Percentiles rank a stretch among this genome's conserved stretches.
Conservation (phyloP, 2,113 vertebrate species). For the Xiphophorus maculatus region DNA sequence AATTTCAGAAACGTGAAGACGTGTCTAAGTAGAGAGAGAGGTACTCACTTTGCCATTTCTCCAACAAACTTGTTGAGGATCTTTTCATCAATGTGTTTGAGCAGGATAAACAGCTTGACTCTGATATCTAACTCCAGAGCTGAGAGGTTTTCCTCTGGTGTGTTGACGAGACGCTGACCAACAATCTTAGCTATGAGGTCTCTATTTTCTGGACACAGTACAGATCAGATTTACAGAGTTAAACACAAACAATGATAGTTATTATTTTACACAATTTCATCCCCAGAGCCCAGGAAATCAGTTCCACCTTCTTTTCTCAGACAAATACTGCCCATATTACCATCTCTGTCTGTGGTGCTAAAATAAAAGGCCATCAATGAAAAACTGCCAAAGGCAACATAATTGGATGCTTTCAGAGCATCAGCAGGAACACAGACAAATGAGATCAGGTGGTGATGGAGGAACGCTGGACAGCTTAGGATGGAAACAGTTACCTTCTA, state of each 20-base stretch:
- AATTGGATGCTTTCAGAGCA: conserved; percentile 30
- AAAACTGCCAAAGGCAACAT: conserved; percentile 31
- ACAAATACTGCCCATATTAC: background rate
- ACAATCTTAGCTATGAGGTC: conserved; percentile 85
- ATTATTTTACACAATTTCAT: background rate
- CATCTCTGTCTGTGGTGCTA: too few relatives aligned
- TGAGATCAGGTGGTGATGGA: conserved; percentile 37
- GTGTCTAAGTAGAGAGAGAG: conserved; percentile 5
- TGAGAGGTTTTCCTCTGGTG: conserved; percentile 64
- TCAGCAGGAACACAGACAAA: conserved; percentile 45
- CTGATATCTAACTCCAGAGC: conserved; percentile 69
- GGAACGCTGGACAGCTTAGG: background rate
- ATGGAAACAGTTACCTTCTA: conserved; percentile 83
- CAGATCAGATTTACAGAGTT: background rate
- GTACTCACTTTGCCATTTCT: conserved; percentile 83
- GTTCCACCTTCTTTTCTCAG: background rate
- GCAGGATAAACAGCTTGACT: conserved; percentile 78
- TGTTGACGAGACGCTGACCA: conserved; percentile 72
- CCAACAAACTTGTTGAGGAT: conserved; percentile 83
- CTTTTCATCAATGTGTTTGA: conserved; percentile 84
- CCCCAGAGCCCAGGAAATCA: background rate
- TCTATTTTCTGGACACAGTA: conserved; percentile 83
- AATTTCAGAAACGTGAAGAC: too few relatives aligned
- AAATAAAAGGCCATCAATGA: conserved; percentile 32
- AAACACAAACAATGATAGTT: background rate